These are phyloP conservation scores for Poecile montanus DNA, from an alignment of 2,797 vertebrate genomes.

Conservation along the genomic window DNA sequence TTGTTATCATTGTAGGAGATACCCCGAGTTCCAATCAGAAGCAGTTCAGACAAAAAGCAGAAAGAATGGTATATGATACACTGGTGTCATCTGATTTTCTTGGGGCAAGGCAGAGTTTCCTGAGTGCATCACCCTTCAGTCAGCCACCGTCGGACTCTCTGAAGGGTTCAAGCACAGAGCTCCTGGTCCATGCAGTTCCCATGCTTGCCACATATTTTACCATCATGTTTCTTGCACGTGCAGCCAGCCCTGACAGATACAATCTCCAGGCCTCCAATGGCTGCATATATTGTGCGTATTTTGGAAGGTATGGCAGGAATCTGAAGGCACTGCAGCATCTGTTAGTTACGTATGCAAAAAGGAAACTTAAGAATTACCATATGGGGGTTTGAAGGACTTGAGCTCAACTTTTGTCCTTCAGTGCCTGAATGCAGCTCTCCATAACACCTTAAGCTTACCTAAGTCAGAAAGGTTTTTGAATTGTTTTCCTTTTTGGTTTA, in stretches of 20 bases:
- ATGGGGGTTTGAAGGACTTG: constrained; percentile 54
- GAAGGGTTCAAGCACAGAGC: constrained; percentile 72
- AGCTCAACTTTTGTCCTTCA: constrained; percentile 35
- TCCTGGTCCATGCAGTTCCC: constrained; percentile 66
- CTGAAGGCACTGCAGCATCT: constrained; percentile 69
- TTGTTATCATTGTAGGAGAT: not conserved
- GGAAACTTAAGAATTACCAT: constrained; percentile 63
- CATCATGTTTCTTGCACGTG: constrained; percentile 60
- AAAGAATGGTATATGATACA: not conserved
- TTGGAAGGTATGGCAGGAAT: constrained; percentile 78
- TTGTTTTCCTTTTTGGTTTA: not conserved
- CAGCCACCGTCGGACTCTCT: constrained; percentile 25
- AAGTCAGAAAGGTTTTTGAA: not conserved
- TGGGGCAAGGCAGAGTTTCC: constrained; percentile 31
- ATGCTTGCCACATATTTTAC: constrained; percentile 72
- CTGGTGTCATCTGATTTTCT: not conserved
- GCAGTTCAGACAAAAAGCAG: not conserved
- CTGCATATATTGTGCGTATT: constrained; percentile 71
- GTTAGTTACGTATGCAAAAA: constrained; percentile 64
- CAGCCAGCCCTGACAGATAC: constrained; percentile 77
- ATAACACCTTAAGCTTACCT: not conserved
- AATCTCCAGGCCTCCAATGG: constrained; percentile 74
- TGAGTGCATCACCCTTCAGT: constrained; percentile 6
- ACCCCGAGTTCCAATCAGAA: not conserved
- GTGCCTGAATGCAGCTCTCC: not conserved